Evolutionary conservation across 2,113 vertebrate genomes (phyloP).

Genomic region (Neopipo cinnamomea): DNA sequence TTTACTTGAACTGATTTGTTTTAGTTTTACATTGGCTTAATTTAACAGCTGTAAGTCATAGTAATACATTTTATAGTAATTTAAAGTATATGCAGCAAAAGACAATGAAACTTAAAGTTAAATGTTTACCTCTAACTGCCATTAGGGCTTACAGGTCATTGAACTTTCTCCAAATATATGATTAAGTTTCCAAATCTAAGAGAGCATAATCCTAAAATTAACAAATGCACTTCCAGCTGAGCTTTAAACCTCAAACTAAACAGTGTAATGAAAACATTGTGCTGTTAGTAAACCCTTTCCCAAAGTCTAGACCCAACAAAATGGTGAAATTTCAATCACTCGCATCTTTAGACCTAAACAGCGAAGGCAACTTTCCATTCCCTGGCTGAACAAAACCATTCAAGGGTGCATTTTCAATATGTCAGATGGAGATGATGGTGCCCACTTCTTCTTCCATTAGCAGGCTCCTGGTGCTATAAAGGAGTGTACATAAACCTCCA

Average conservation of each 20-base stretch:
- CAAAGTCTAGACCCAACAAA: neutral
- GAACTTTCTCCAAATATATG: conserved; percentile 17
- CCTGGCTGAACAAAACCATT: neutral
- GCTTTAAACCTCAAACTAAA: conserved; percentile 43
- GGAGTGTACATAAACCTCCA: neutral
- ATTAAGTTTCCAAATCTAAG: neutral
- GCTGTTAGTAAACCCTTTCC: conserved; percentile 24
- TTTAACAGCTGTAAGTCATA: neutral
- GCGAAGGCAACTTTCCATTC: neutral
- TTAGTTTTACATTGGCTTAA: neutral
- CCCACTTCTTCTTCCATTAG: neutral
- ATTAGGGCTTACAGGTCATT: neutral
- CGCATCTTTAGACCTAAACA: neutral
- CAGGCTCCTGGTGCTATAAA: neutral
- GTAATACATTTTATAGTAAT: neutral
- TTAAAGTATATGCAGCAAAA: conserved; percentile 4
- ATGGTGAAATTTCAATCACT: conserved; percentile 5
- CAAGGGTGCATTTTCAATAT: neutral
- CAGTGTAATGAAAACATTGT: conserved; percentile 17
- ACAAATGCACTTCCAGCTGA: conserved; percentile 12
- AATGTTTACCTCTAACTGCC: neutral
- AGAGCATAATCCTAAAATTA: conserved; percentile 14
- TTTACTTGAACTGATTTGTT: neutral
- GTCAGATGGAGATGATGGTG: neutral
- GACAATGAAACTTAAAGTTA: neutral